These are phyloP conservation scores for Rhinoderma darwinii DNA, from an alignment of 2,113 vertebrate species.

Conservation along the genomic window DNA sequence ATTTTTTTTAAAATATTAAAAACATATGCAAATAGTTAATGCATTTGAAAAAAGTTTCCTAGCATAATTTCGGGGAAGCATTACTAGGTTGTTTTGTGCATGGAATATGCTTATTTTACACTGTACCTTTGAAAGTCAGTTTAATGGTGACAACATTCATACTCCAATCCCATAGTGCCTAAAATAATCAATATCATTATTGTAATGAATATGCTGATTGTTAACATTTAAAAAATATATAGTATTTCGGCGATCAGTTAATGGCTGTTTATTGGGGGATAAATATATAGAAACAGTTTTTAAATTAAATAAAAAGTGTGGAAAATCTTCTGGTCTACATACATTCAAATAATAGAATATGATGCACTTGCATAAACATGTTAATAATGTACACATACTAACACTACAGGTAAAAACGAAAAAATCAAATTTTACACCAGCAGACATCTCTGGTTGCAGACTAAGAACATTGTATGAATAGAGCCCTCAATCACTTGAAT, in stretches of 20 bases:
- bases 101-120: too few relatives aligned
- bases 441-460: slow-evolving; percentile 70
- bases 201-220: too few relatives aligned
- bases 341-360: neutral
- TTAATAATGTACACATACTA: slow-evolving; percentile 66
- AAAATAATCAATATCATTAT: too few relatives aligned
- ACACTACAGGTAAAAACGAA: slow-evolving; percentile 75
- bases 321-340: neutral
- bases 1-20: too few relatives aligned
- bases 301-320: neutral
- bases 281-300: neutral
- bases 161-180: too few relatives aligned
- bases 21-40: too few relatives aligned
- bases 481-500: slow-evolving; percentile 90
- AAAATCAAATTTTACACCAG: slow-evolving; percentile 72
- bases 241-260: neutral
- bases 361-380: neutral
- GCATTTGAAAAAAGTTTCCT: too few relatives aligned
- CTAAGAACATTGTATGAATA: slow-evolving; percentile 83
- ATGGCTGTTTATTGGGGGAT: neutral
- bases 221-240: neutral
- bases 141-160: too few relatives aligned
- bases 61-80: too few relatives aligned
- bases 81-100: too few relatives aligned
- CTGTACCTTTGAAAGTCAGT: too few relatives aligned